phyloP scores from a whole-genome alignment of 2,888 invertebrate genomes.

The Oithona nana region DNA sequence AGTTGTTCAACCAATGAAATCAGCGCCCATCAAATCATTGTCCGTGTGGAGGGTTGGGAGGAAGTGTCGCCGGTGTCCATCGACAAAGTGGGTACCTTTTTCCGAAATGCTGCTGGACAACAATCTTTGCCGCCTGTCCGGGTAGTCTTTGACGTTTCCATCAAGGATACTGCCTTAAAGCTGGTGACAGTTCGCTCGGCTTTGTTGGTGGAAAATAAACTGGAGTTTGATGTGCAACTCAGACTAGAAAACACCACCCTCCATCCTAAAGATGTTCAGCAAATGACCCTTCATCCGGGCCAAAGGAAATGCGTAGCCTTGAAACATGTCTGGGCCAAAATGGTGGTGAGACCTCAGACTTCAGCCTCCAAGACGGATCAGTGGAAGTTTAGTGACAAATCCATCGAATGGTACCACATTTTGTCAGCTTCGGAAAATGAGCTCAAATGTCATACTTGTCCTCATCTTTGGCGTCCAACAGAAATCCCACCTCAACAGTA shows the following conservation, averaged over 20 bases:
- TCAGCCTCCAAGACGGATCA: background rate
- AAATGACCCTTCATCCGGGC: constrained; percentile 19
- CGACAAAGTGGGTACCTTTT: constrained; percentile 85
- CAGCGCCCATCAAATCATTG: constrained; percentile 64
- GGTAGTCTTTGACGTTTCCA: constrained; percentile 70
- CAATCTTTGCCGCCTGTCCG: constrained; percentile 39
- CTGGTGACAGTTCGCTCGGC: constrained; percentile 80
- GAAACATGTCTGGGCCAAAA: constrained; percentile 21
- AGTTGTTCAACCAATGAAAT: constrained; percentile 55
- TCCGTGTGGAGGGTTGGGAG: constrained; percentile 77
- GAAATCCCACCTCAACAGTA: too few relatives aligned
- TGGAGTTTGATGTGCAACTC: constrained; percentile 50
- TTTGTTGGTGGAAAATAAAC: constrained; percentile 52
- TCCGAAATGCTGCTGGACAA: constrained; percentile 33
- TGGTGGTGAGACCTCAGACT: constrained; percentile 18
- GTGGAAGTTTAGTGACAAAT: constrained; percentile 23
- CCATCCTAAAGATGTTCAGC: constrained; percentile 20
- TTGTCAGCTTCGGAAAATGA: constrained; percentile 19
- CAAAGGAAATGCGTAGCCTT: constrained; percentile 20
- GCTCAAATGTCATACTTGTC: background rate
- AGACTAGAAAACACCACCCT: constrained; percentile 39
- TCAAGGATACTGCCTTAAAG: constrained; percentile 85
- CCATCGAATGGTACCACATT: constrained; percentile 42
- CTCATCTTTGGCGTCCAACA: background rate
- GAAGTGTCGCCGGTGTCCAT: constrained; percentile 72